These are phyloP conservation scores for Corythaixoides concolor DNA, from an alignment of 2,113 vertebrate species.

Conservation along the genomic window DNA sequence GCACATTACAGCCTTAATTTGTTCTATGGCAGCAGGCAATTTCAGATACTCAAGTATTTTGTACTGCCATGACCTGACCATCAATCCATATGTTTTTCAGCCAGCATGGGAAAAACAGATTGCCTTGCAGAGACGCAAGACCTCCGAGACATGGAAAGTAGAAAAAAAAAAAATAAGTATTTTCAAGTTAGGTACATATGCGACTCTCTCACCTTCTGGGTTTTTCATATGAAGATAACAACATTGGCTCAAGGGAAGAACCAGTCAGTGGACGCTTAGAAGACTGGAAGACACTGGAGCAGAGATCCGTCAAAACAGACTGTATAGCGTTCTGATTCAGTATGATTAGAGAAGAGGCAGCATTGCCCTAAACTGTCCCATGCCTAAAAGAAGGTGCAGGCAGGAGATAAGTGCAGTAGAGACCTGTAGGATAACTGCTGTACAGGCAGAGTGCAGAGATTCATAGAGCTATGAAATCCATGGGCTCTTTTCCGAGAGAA, in stretches of 20 bases:
- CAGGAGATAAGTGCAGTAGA: not conserved
- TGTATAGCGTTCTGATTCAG: not conserved
- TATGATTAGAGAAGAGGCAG: not conserved
- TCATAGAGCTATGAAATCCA: not conserved
- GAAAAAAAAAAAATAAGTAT: not conserved
- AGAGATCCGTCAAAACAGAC: not conserved
- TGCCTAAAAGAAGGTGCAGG: not conserved
- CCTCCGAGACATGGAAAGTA: not conserved
- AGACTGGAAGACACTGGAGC: not conserved
- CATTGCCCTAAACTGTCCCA: not conserved
- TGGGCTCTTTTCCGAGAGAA: not conserved
- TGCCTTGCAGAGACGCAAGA: not conserved
- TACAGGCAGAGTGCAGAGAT: not conserved
- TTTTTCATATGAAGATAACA: not conserved
- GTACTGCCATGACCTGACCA: not conserved
- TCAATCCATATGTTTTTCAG: not conserved
- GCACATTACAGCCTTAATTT: conserved; percentile 14
- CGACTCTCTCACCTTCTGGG: not conserved
- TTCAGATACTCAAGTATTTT: conserved; percentile 17
- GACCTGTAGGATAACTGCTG: not conserved
- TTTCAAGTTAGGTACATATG: not conserved
- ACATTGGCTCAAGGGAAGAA: not conserved
- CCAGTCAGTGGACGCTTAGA: not conserved
- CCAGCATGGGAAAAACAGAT: not conserved
- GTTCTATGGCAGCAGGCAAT: conserved; percentile 19